Evolutionary conservation across 2,113 vertebrate genomes (phyloP).

Genomic region (Papio anubis): DNA sequence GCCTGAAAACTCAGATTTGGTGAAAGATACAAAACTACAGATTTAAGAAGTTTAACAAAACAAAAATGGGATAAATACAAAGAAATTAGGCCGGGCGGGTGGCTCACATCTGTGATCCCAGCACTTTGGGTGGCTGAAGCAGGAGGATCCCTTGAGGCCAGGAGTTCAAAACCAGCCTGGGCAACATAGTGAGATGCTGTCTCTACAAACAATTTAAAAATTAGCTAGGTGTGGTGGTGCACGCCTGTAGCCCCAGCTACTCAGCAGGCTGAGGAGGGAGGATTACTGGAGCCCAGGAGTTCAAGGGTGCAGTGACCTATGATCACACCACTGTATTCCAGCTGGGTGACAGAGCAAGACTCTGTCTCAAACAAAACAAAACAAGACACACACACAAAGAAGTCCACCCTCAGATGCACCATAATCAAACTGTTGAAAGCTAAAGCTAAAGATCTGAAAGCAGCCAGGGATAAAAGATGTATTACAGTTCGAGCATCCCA

Average conservation of each 20-base stretch:
- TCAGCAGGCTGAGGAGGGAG: not conserved
- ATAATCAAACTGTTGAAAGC: not conserved
- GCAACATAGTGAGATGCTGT: not conserved
- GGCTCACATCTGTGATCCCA: not conserved
- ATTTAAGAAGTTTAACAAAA: not conserved
- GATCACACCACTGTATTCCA: not conserved
- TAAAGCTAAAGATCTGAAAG: not conserved
- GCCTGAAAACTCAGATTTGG: not conserved
- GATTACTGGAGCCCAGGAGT: not conserved
- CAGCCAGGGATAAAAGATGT: not conserved
- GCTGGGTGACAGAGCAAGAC: not conserved
- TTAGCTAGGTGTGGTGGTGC: not conserved
- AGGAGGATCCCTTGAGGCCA: not conserved
- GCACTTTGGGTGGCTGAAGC: not conserved
- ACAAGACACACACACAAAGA: not conserved
- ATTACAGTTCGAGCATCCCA: not conserved
- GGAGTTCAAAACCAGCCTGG: not conserved
- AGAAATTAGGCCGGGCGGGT: not conserved
- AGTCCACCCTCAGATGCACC: not conserved
- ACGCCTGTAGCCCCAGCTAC: not conserved
- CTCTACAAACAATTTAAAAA: not conserved
- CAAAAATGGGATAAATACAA: not conserved
- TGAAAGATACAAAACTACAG: not conserved
- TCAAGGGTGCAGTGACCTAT: not conserved
- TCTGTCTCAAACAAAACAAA: not conserved